phyloP scores from a whole-genome alignment of 2,888 invertebrate species.

The Callinectes sapidus region DNA sequence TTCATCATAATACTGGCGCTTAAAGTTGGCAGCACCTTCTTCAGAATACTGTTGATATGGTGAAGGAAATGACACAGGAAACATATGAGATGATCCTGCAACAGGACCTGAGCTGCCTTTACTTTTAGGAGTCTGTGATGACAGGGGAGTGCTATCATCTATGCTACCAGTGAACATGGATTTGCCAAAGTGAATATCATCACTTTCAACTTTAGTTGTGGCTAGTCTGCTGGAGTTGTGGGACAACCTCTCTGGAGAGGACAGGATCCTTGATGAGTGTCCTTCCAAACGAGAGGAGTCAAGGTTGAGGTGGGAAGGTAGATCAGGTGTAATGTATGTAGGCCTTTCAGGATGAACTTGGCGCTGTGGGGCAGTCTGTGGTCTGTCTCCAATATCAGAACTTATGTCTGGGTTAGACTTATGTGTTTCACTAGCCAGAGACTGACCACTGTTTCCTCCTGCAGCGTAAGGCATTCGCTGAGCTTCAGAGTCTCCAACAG shows the following conservation, averaged over 20 bases:
- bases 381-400: slow-evolving; percentile 34
- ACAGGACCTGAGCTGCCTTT: slow-evolving; percentile 46
- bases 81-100: slow-evolving; percentile 46
- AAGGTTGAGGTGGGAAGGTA: slow-evolving; percentile 49
- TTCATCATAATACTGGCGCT: slow-evolving; percentile 67
- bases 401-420: slow-evolving; percentile 40
- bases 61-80: slow-evolving; percentile 56
- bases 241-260: slow-evolving; percentile 40
- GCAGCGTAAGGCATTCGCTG: slow-evolving; percentile 43
- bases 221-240: slow-evolving; percentile 42
- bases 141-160: slow-evolving; percentile 28
- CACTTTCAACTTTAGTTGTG: slow-evolving; percentile 48
- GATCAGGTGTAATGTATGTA: slow-evolving; percentile 37
- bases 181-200: slow-evolving; percentile 50
- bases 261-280: slow-evolving; percentile 42
- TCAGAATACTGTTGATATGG: slow-evolving; percentile 59
- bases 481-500: slow-evolving; percentile 49
- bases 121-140: slow-evolving; percentile 46
- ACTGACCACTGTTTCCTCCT: slow-evolving; percentile 38
- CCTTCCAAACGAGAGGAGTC: slow-evolving; percentile 47
- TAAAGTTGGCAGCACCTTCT: slow-evolving; percentile 53
- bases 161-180: slow-evolving; percentile 39
- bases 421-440: slow-evolving; percentile 49
- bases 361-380: slow-evolving; percentile 22
- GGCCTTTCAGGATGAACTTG: slow-evolving; percentile 40